phyloP scores from a whole-genome alignment of 2,888 invertebrate genomes.

The Frankliniella intonsa region DNA sequence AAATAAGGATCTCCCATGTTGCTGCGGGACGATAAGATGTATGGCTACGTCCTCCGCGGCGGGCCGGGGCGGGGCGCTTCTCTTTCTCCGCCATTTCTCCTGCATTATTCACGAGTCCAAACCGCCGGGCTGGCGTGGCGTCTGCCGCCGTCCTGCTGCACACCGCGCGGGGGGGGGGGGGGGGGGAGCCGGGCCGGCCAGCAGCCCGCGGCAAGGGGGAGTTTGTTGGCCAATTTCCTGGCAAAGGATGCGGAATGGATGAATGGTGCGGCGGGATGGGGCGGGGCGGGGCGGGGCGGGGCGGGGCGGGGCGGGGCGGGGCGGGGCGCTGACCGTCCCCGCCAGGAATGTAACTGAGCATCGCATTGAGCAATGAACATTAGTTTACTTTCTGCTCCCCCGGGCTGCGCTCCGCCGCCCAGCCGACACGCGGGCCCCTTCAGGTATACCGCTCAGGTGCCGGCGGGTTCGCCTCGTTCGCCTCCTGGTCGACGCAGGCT shows the following conservation, averaged over 20 bases:
- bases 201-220: neutral
- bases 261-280: neutral
- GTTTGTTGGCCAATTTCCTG: constrained; percentile 7
- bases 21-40: constrained; percentile 18
- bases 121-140: neutral
- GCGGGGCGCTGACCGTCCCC: neutral
- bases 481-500: too few species aligned
- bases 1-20: constrained; percentile 18
- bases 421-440: too few species aligned
- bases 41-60: neutral
- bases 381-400: too few species aligned
- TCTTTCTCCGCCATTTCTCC: constrained; percentile 13
- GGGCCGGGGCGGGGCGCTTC: neutral
- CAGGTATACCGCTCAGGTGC: too few species aligned
- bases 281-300: neutral
- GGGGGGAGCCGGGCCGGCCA: neutral
- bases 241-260: neutral
- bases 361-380: too few species aligned
- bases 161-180: neutral
- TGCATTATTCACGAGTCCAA: constrained; percentile 24
- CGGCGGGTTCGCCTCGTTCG: too few species aligned
- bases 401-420: too few species aligned
- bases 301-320: neutral
- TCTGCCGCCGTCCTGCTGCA: neutral
- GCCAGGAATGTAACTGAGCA: too few species aligned